Evolutionary conservation across 1,140 invertebrate genomes (phyloP), one percentile per base, ranked within the genome.

Genomic region (Drosophila mojavensis): DNA sequence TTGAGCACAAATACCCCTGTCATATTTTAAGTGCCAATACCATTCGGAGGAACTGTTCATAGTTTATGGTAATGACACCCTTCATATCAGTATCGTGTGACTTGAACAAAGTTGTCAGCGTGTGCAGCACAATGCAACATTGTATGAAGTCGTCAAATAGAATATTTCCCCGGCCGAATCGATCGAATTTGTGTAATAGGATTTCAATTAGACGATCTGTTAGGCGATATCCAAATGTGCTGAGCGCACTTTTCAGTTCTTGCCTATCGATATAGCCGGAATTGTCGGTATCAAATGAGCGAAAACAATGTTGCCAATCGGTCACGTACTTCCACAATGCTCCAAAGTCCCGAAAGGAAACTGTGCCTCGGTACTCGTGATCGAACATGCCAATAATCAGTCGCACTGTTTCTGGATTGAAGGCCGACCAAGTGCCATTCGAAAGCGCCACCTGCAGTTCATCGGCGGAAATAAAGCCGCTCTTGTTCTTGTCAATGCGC

Each of bases 121-220:
- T 98, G 97, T 98, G 48, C 13, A 99, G 93, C 20, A 97, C 95
- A 63, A 99, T 94, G 91, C 97, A 98, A 85, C 97, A 98, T 92
- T 99, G 98, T 81, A 99, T 99, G 90, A 99, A 99, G 93, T 99
- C 98, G 94, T 99, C 98, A 94, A 99, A 99, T 30, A 97, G 95
- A 74, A 99, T 97, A 1, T 95, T 96, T 28, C 97, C 97, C 81
- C 94, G 93, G 13, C 97, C 97, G 86, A 95, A 95, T 77, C 98
- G 93, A 93, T 99, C 98, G 94, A 98, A 99, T 93, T 99, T 99
- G 67, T 95, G 94, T 33, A 99, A 93, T 78, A 99, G 93, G 30
- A 96, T 95, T 70, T 95, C 94, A 72, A 98, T 95, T 56, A 98
- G 95, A 64, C 94, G 92, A 77, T 98, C 97, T n/a, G 96, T 96